Evolutionary conservation across 2,113 vertebrate species (phyloP), one percentile per base, ranked within the genome.

Genomic region (Anhinga rufa): DNA sequence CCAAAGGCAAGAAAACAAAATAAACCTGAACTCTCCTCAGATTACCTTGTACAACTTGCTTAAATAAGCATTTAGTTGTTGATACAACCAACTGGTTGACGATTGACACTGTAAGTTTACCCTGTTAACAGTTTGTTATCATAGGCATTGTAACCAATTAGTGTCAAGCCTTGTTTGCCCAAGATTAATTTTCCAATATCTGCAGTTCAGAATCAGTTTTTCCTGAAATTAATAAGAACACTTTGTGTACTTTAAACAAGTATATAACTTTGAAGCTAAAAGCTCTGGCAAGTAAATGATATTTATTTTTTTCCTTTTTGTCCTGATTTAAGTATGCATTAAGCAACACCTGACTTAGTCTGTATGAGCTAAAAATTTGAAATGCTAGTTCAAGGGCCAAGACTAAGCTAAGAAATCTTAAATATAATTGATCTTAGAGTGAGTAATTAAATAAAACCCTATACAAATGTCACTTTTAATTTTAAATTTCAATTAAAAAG

Each of bases 71-170:
- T 74, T 88, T 80, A 72, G 28, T 61, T 88, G 78, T 93, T 85
- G 87, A 91, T 79, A 85, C 31, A 94, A 82, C 61, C 2, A 11
- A 44, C 32, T 60, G 65, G 64, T 84, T 91, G 81, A 92, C 2
- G 17, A 93, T 40, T 93, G 87, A 96, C 75, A 62, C 38, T 88
- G 25, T 90, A 79, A 87, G 42, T 87, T 68, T 55, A 60, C 49
- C 25, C 82, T 83, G 75, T 58, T 95, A 97, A 82, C 19, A 70
- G 70, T 91, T 93, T 96, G 74, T 94, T 95, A 90, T 93, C 88
- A 62, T 54, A 96, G 52, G 22, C 62, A 90, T 82, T 95, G 87
- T 92, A 89, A 94, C 44, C 86, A 96, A 87, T 94, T 92, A 95
- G 32, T 91, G 91, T 92, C 86, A 85, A 82, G 28, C 4, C 66